Percentiles rank a stretch among this genome's conserved stretches.
These are phyloP conservation scores for Steinernema khuongi DNA, from an alignment of 1,140 invertebrate genomes.

Conservation along the genomic window DNA sequence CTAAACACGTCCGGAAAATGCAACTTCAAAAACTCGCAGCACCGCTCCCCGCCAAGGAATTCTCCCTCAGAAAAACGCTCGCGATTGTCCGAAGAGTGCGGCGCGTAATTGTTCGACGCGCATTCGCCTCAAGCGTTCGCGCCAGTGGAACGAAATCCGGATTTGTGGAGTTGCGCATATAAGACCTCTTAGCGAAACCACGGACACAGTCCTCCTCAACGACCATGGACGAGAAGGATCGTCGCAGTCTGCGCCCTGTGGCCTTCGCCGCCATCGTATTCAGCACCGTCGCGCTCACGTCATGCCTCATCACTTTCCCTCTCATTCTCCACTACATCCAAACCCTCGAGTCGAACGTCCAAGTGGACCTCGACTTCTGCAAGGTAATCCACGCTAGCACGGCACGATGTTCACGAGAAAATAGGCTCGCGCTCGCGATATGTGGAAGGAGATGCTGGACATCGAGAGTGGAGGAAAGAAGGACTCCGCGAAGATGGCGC, in stretches of 20 bases:
- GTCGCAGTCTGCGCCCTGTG: constrained; percentile 34
- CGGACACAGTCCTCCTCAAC: neutral
- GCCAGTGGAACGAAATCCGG: constrained; percentile 5
- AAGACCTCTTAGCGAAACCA: neutral
- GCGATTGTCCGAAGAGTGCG: neutral
- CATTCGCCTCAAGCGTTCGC: neutral
- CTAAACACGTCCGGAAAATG: neutral
- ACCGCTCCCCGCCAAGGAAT: neutral
- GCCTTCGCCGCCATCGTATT: constrained; percentile 45
- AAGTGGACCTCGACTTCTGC: constrained; percentile 44
- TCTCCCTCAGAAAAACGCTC: neutral
- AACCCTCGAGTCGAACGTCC: constrained; percentile 38
- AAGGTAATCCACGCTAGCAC: constrained; percentile 14
- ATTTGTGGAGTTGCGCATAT: neutral
- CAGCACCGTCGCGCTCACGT: constrained; percentile 40
- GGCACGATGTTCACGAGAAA: neutral
- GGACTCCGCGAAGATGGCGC: constrained; percentile 35
- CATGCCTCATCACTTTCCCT: constrained; percentile 43
- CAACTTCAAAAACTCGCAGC: too few species aligned
- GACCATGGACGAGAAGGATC: constrained; percentile 30
- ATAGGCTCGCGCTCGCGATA: constrained; percentile 39
- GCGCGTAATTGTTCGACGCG: neutral
- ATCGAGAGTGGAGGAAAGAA: constrained; percentile 42
- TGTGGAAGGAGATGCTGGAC: constrained; percentile 47
- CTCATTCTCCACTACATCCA: constrained; percentile 43